Percentiles rank a stretch among this genome's conserved stretches.
Evolutionary conservation across 2,113 vertebrate genomes (phyloP).

Genomic region (Ptyas mucosa): DNA sequence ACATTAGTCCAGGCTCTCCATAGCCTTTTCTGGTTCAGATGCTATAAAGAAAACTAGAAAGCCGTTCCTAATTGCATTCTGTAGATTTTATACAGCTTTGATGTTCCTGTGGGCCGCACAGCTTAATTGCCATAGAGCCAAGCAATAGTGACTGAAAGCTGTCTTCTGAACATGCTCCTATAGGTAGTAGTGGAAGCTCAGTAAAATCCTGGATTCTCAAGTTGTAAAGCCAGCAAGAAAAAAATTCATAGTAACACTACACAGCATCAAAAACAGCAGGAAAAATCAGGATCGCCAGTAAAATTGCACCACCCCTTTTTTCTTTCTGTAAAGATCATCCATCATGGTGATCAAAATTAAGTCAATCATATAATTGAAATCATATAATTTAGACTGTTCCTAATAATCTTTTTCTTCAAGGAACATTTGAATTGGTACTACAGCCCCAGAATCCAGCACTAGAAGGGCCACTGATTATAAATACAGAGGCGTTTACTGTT

Average conservation of each 20-base stretch:
- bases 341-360: background rate
- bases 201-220: background rate
- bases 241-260: background rate
- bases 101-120: background rate
- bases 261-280: background rate
- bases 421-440: background rate
- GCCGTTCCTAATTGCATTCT: background rate
- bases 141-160: background rate
- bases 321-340: background rate
- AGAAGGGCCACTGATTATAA: background rate
- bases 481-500: background rate
- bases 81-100: background rate
- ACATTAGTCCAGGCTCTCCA: background rate
- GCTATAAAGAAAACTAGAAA: background rate
- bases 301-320: background rate
- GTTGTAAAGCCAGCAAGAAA: background rate
- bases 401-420: background rate
- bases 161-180: background rate
- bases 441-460: background rate
- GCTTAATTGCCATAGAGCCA: background rate
- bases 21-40: background rate
- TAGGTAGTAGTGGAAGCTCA: background rate
- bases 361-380: background rate
- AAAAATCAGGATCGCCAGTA: background rate
- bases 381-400: background rate